These are phyloP conservation scores for Microcaecilia unicolor DNA, from an alignment of 2,797 vertebrate species.

Conservation along the genomic window DNA sequence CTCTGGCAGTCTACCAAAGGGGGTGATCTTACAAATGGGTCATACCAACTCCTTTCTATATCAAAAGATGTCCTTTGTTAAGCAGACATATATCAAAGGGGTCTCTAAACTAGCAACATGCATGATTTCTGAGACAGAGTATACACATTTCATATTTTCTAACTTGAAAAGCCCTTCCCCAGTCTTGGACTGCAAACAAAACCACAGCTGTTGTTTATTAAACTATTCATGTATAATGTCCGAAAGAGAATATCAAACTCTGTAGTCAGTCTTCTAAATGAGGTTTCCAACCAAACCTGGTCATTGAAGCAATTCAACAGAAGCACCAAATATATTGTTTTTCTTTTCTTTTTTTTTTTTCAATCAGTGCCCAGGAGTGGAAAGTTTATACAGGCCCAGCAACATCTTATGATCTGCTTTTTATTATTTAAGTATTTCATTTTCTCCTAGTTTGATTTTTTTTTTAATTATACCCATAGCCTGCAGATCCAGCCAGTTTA, in stretches of 20 bases:
- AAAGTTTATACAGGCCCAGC: slow-evolving; percentile 6
- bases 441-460: too few species aligned
- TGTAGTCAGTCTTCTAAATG: background rate
- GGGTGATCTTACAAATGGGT: too few species aligned
- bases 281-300: background rate
- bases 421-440: background rate
- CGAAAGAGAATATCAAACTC: background rate
- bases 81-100: too few species aligned
- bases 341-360: too few species aligned
- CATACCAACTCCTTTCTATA: too few species aligned
- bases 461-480: background rate
- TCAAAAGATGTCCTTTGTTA: too few species aligned
- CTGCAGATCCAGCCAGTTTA: background rate
- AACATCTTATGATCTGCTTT: background rate
- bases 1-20: too few species aligned
- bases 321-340: too few species aligned
- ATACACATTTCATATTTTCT: background rate
- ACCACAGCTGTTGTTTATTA: background rate
- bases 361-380: background rate
- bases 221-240: background rate
- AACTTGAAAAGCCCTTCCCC: background rate
- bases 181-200: background rate
- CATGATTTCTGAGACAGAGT: background rate
- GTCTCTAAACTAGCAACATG: too few species aligned
- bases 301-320: background rate